Base-by-base conservation (phyloP, 2,113 vertebrate species). In the Sisor rabdophorus region DNA sequence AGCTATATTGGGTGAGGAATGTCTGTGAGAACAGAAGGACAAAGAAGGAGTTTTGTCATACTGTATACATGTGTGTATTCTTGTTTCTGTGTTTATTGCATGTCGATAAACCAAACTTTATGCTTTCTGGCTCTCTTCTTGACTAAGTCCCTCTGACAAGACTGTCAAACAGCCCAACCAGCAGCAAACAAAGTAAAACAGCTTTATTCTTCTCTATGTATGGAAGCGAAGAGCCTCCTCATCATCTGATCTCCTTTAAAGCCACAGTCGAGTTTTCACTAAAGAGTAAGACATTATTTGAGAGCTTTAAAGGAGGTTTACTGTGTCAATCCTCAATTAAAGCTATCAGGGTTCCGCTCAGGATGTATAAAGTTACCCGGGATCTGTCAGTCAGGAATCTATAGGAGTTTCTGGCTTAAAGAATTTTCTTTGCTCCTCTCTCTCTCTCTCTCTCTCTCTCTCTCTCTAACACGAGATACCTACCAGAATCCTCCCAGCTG, bases 281-380 rank as follows among this genome's bases (percentile, higher is more conserved):
- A 71, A 59, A 16, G 74, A 74, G 26, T 17, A 20, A 61, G 61
- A 60, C 65, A 73, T 73, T 69, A 79, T 73, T 70, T 32, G 44
- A 68, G 61, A 68, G 69, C 73, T 71, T 79, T 52, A 77, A 61
- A 36, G 44, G 28, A 61, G 10, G 65, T 58, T 56, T 44, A 54
- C 55, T 83, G 77, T 80, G 80, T 80, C 76, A 71, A 11, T 72
- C 28, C 53, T 73, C 75, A 76, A 76, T 80, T 85, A 78, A 68
- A 54, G 72, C 67, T 77, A 64, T 69, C 58, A 20, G 69, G 63
- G 64, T 53, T 67, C 53, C 71, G 75, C 30, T 77, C 84, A 77
- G 78, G 76, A 80, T 74, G 76, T 80, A 70, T 85, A 71, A 53
- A 64, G 77, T 85, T 84, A 84, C 80, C 59, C 54, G 74, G 61